Evolutionary conservation across 2,888 invertebrate species (phyloP), one percentile per base, ranked within the genome.

Genomic region (Liodrosophila aerea): DNA sequence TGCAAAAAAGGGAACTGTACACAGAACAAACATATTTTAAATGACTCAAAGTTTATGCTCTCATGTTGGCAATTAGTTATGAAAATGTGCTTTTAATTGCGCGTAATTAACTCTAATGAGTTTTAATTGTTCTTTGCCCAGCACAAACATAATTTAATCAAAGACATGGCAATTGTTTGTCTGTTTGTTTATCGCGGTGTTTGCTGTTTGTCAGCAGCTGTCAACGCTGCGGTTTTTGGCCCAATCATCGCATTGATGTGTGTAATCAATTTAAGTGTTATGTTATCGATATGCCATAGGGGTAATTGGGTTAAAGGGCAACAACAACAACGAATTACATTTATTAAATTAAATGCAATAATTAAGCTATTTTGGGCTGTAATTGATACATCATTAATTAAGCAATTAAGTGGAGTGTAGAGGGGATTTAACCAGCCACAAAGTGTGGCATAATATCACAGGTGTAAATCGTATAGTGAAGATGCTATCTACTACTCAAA

Each of bases 31-130:
- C 64, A 53, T 58, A 45, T 73, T 72, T 68, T 57, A 57, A 62
- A 63, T 18, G 44, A 27, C 22, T 30, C 4, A 34, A 49, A 45
- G 66, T 57, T 22, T n/a, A 30, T 41, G 7, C 30, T 37, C 16
- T 41, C 39, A 52, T 65, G 44, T 27, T 61, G 58, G 50, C 63
- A 85, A 85, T 82, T 82, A 72, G 80, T 64, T 65, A 73, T 78
- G 65, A 73, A 82, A 82, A 85, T 85, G 60, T 73, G 67, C 63
- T 60, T 69, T 82, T 78, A 85, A 82, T 82, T 82, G 65, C 50
- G 64, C 36, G 61, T 76, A 81, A 85, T 81, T 76, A 82, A 69
- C 52, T 75, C 76, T 67, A 77, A 81, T 77, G 75, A 74, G 75
- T 82, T 67, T 73, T 49, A 82, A 80, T 81, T 84, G 73, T 72